Base-by-base conservation (phyloP, 2,888 invertebrate species). In the Dascillus cervinus region DNA sequence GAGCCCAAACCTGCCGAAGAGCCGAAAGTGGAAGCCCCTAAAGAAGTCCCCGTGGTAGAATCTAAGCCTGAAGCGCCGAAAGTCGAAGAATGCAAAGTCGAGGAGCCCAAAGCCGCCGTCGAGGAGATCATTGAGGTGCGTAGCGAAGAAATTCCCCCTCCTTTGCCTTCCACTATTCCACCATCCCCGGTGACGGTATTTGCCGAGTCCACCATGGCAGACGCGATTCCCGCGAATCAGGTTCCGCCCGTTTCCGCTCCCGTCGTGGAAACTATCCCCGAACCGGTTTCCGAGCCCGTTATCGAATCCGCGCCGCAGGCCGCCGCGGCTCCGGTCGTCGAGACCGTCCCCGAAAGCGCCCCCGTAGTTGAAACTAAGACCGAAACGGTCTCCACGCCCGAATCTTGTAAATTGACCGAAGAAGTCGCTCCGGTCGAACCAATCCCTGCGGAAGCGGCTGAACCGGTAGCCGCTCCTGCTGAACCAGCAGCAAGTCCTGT, bases 161-260 rank as follows among this genome's bases (percentile, higher is more conserved):
- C 82, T 52, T 74, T 82, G 59, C 82, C 82, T 49, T 73, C 77
- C 60, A 78, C 77, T 60, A 79, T 79, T 58, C 82, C 82, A 61
- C 82, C 82, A 51, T 79, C 79, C 56, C 79, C 79, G 66, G 78
- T 81, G 68, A 78, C 75, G 63, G 78, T 78, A 53, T 81, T 82
- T 65, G 81, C 80, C 63, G 76, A 75, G 58, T 73, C 74, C 58
- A 76, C 76, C 44, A 77, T 77, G 73, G 76, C 76, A 60, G 62
- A 62, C 26, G 47, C 50, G 38, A 40, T 54, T 36, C 49, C 71
- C 66, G 50, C 69, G 24, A 48, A 46, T 34, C 43, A 47, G 29
- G 41, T 44, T 32, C 39, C 47, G 26, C 40, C 36, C 9, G 22
- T 14, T 15, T 26, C 30, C 26, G 34, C 34, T 19, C 41, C 47